Percentiles rank a stretch among this genome's conserved stretches.
Evolutionary conservation across 2,113 vertebrate genomes (phyloP).

Genomic region (Acanthochromis polyacanthus): DNA sequence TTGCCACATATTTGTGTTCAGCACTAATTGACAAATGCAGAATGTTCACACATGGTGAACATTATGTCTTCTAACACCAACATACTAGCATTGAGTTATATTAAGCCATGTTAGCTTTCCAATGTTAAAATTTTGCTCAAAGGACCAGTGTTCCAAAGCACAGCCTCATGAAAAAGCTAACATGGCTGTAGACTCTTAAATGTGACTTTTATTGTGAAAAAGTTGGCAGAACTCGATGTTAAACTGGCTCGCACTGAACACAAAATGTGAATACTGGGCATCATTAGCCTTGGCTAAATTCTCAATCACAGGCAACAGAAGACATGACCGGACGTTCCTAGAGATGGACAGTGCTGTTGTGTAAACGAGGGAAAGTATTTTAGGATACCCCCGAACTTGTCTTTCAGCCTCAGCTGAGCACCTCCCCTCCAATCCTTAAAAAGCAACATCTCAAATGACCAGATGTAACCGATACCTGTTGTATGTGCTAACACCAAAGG

Average conservation of each 20-base stretch:
- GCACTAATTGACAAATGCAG: too few relatives aligned
- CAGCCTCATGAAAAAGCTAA: background rate
- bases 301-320: background rate
- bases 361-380: conserved; percentile 59
- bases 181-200: background rate
- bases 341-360: conserved; percentile 4
- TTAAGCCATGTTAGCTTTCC: too few relatives aligned
- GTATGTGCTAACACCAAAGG: background rate
- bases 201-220: background rate
- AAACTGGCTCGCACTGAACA: conserved; percentile 2
- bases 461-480: conserved; percentile 2
- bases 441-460: conserved; percentile 53
- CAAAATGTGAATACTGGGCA: background rate
- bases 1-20: too few relatives aligned
- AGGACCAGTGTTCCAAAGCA: background rate
- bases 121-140: background rate
- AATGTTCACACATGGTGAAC: too few relatives aligned
- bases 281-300: background rate
- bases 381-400: conserved; percentile 37
- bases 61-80: too few relatives aligned
- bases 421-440: conserved; percentile 41
- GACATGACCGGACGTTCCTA: background rate
- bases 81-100: too few relatives aligned
- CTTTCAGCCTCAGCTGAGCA: conserved; percentile 33
- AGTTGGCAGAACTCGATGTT: background rate